phyloP scores from a whole-genome alignment of 37 sponge, comb jelly and placozoan genomes.

The Aplysina aerophoba region DNA sequence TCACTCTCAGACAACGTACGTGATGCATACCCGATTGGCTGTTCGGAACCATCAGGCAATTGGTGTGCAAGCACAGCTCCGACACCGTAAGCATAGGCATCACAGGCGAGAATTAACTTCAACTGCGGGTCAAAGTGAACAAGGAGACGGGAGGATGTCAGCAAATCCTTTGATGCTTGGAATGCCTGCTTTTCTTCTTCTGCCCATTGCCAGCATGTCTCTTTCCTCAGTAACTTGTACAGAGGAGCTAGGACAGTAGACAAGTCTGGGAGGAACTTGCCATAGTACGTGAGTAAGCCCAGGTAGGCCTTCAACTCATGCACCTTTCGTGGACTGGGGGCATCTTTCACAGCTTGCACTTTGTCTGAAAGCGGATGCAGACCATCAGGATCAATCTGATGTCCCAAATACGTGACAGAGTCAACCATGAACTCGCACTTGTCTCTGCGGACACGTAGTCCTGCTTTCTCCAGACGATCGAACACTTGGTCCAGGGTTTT shows the following conservation, averaged over 20 bases:
- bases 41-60: conserved; percentile 4
- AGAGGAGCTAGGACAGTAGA: neutral
- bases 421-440: conserved; percentile 19
- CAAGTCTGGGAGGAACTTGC: conserved; percentile 29
- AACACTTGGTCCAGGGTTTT: conserved; percentile 2
- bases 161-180: neutral
- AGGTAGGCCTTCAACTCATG: neutral
- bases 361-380: conserved; percentile 6
- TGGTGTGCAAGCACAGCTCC: conserved; percentile 26
- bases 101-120: neutral
- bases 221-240: neutral
- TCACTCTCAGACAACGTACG: conserved; percentile 14
- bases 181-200: neutral
- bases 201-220: neutral
- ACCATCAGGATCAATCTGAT: conserved; percentile 22
- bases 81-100: conserved; percentile 35
- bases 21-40: conserved; percentile 2
- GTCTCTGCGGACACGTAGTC: neutral
- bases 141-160: neutral
- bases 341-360: conserved; percentile 7
- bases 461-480: neutral
- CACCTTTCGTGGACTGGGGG: conserved; percentile 3
- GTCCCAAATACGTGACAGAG: conserved; percentile 23
- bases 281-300: conserved; percentile 12
- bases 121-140: conserved; percentile 8